Evolutionary conservation across 2,797 vertebrate genomes (phyloP).

Genomic region (Protonibea diacanthus): DNA sequence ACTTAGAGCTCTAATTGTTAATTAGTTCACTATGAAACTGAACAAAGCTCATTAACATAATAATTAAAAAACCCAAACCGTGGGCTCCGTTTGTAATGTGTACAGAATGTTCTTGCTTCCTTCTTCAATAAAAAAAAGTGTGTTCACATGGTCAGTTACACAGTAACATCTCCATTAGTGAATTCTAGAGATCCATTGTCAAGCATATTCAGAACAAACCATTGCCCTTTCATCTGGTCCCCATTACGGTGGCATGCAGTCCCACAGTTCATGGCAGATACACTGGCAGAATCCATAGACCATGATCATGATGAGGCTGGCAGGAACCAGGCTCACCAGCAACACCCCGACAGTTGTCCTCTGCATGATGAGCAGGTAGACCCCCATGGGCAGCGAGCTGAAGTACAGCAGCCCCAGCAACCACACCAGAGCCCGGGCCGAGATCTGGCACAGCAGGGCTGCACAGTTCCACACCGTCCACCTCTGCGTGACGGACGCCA

Average conservation of each 20-base stretch:
- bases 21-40: constrained; percentile 24
- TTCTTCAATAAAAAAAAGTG: constrained; percentile 20
- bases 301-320: constrained; percentile 93
- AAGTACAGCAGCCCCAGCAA: constrained; percentile 94
- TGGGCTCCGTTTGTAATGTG: constrained; percentile 24
- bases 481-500: constrained; percentile 88
- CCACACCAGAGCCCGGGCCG: constrained; percentile 92
- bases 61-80: constrained; percentile 19
- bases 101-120: constrained; percentile 16
- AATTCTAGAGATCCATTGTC: constrained; percentile 52
- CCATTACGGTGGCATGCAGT: constrained; percentile 89
- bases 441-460: constrained; percentile 92
- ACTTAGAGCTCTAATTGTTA: constrained; percentile 15
- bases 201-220: constrained; percentile 39
- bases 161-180: constrained; percentile 46
- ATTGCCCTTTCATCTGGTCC: constrained; percentile 4
- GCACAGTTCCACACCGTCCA: constrained; percentile 96
- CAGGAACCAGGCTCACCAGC: constrained; percentile 95
- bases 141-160: constrained; percentile 38
- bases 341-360: constrained; percentile 92
- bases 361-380: constrained; percentile 96
- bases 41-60: constrained; percentile 36
- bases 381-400: constrained; percentile 95
- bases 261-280: constrained; percentile 93
- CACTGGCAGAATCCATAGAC: constrained; percentile 96